Conservation (phyloP, 2,888 invertebrate genomes). For the Orthonychiurus folsomi region DNA sequence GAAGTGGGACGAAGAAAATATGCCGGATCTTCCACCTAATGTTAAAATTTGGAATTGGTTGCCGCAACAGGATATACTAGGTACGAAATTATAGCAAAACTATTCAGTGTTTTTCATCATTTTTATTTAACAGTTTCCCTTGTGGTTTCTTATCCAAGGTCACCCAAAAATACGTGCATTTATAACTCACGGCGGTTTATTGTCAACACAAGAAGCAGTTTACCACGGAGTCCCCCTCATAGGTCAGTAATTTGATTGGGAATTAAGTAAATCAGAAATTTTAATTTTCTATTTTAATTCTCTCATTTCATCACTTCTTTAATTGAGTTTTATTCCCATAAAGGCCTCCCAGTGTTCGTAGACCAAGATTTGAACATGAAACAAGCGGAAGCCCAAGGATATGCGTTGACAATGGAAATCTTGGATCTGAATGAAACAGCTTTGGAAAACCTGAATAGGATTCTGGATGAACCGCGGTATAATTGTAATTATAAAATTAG, state of each 20-base stretch:
- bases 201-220: slow-evolving; percentile 14
- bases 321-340: too few relatives aligned
- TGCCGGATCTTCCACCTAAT: slow-evolving; percentile 10
- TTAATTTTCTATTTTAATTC: too few relatives aligned
- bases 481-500: neutral
- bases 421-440: slow-evolving; percentile 49
- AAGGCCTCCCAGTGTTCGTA: slow-evolving; percentile 2
- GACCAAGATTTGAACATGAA: slow-evolving; percentile 51
- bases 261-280: too few relatives aligned
- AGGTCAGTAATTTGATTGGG: too few relatives aligned
- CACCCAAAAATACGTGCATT: slow-evolving; percentile 13
- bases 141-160: neutral
- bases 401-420: slow-evolving; percentile 50
- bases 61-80: slow-evolving; percentile 14
- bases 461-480: slow-evolving; percentile 7
- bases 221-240: slow-evolving; percentile 13
- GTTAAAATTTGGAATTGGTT: slow-evolving; percentile 17
- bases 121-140: neutral
- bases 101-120: neutral
- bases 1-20: slow-evolving; percentile 10
- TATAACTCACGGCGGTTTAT: slow-evolving; percentile 15
- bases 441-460: slow-evolving; percentile 16
- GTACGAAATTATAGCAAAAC: neutral
- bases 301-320: too few relatives aligned
- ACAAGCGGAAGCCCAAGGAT: slow-evolving; percentile 50